Percentiles rank a stretch among this genome's conserved stretches.
phyloP scores from a whole-genome alignment of 2,888 invertebrate species.

The Cataglyphis rosenhaueri region DNA sequence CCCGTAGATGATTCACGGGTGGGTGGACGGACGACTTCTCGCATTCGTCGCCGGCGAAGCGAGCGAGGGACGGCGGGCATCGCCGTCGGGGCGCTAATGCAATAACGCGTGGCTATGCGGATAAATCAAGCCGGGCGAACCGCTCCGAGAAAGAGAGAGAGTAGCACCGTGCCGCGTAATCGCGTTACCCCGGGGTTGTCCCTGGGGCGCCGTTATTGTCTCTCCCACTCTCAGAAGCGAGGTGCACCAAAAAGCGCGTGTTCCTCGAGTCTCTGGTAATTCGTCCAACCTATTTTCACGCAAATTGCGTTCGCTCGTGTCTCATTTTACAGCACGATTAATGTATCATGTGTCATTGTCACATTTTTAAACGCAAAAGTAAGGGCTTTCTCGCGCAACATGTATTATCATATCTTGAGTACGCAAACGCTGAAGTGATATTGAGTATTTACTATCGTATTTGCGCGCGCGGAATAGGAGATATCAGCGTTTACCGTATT shows the following conservation, averaged over 20 bases:
- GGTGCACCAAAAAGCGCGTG: conserved; percentile 20
- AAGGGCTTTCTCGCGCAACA: background rate
- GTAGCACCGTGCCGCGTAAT: conserved; percentile 77
- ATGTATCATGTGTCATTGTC: background rate
- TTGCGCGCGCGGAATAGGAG: too few relatives aligned
- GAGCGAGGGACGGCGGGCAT: conserved; percentile 60
- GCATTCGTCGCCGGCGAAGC: conserved; percentile 55
- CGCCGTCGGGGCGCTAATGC: conserved; percentile 80
- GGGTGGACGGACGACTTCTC: conserved; percentile 68
- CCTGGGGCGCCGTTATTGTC: conserved; percentile 80
- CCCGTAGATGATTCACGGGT: conserved; percentile 77
- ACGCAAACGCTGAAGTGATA: background rate
- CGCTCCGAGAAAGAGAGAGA: conserved; percentile 55
- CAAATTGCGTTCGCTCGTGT: conserved; percentile 16
- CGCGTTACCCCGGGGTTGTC: conserved; percentile 80
- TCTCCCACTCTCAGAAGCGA: conserved; percentile 11
- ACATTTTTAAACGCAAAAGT: background rate
- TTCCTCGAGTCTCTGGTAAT: conserved; percentile 22
- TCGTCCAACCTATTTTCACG: conserved; percentile 15
- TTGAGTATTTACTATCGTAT: background rate
- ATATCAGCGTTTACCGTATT: background rate
- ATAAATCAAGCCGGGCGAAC: conserved; percentile 82
- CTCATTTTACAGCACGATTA: background rate
- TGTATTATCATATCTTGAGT: background rate
- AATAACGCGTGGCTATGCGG: conserved; percentile 82